Percentiles rank a stretch among this genome's conserved stretches.
phyloP scores from a whole-genome alignment of 1,140 invertebrate species.

The Rhopalosiphum padi region DNA sequence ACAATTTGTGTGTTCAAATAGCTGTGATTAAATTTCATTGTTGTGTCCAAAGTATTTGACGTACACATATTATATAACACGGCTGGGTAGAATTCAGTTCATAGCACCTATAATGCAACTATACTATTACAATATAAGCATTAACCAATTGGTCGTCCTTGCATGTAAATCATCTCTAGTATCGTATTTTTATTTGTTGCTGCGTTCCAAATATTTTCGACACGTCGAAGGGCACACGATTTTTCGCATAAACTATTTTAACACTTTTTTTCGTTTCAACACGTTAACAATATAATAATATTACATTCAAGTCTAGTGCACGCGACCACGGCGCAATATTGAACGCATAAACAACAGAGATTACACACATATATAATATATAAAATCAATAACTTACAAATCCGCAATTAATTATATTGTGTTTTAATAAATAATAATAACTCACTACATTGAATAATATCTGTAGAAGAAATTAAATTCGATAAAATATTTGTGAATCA shows the following conservation, averaged over 20 bases:
- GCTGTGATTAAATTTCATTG: background rate
- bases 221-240: background rate
- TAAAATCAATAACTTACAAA: background rate
- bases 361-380: too few relatives aligned
- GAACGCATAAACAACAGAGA: too few relatives aligned
- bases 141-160: background rate
- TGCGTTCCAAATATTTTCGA: background rate
- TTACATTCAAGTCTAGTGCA: background rate
- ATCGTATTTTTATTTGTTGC: background rate
- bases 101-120: background rate
- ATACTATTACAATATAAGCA: background rate
- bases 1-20: background rate
- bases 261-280: background rate
- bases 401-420: background rate
- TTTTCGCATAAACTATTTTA: background rate
- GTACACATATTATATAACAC: slow-evolving; percentile 10
- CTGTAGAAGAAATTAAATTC: background rate
- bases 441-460: background rate
- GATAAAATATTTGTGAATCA: background rate
- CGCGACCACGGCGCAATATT: background rate
- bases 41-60: background rate
- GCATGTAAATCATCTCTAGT: background rate
- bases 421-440: background rate
- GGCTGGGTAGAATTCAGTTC: background rate
- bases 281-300: background rate